Evolutionary conservation across 2,797 vertebrate species (phyloP).

Genomic region (Sciurus vulgaris): DNA sequence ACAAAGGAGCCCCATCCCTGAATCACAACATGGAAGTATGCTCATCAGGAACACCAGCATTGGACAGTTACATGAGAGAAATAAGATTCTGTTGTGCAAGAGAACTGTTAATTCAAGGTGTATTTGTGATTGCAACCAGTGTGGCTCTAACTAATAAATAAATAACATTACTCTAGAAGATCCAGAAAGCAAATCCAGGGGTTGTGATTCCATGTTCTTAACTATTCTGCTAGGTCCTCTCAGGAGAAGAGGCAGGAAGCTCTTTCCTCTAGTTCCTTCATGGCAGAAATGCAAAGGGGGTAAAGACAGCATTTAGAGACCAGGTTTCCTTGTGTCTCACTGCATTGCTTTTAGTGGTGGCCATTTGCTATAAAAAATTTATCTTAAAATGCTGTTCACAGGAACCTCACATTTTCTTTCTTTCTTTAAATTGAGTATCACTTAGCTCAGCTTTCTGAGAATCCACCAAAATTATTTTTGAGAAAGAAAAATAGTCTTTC

Average conservation of each 20-base stretch:
- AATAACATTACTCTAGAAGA: not conserved
- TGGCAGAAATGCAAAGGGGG: not conserved
- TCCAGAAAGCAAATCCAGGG: not conserved
- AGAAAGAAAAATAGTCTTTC: conserved; percentile 17
- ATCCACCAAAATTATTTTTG: not conserved
- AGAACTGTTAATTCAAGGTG: not conserved
- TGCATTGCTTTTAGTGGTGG: not conserved
- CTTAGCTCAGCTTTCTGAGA: conserved; percentile 21
- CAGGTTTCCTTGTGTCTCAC: not conserved
- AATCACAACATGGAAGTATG: not conserved
- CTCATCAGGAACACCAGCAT: not conserved
- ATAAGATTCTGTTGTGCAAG: conserved; percentile 17
- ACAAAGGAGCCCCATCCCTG: conserved; percentile 13
- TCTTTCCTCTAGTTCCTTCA: not conserved
- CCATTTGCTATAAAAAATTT: not conserved
- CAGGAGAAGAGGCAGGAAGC: not conserved
- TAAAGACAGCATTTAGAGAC: not conserved
- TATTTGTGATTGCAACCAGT: not conserved
- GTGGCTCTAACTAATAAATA: conserved; percentile 1
- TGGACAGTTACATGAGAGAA: not conserved
- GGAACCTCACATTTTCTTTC: conserved; percentile 39
- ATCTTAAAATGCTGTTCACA: conserved; percentile 1
- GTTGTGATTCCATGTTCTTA: not conserved
- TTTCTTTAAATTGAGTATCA: not conserved
- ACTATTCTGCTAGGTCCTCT: not conserved